A percentile compares a stretch with the other conserved stretches of the same genome.
These are phyloP conservation scores for Pollenia labialis DNA, from an alignment of 2,888 invertebrate species.

Conservation along the genomic window DNA sequence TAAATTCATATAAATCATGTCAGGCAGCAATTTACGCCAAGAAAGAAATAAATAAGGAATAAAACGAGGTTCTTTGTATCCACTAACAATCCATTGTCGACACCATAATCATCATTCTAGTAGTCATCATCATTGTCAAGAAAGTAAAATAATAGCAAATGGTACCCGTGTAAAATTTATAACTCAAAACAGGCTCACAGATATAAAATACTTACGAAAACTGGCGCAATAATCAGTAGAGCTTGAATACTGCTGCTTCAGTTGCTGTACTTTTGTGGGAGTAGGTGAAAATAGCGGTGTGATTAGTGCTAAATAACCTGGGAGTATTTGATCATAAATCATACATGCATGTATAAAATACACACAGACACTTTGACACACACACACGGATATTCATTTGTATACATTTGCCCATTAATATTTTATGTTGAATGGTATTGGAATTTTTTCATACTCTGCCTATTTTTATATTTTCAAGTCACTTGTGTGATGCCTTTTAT, in stretches of 20 bases:
- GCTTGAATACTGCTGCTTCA: background rate
- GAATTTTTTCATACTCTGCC: background rate
- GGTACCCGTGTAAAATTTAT: slow-evolving; percentile 37
- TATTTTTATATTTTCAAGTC: background rate
- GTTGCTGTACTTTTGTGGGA: slow-evolving; percentile 18
- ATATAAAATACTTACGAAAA: slow-evolving; percentile 9
- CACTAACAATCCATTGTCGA: slow-evolving; percentile 11
- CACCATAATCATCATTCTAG: slow-evolving; percentile 4
- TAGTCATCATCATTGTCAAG: slow-evolving; percentile 43
- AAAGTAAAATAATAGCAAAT: slow-evolving; percentile 47
- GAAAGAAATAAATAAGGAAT: slow-evolving; percentile 3
- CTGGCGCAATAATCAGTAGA: background rate
- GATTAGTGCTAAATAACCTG: slow-evolving; percentile 59
- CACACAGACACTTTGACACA: background rate
- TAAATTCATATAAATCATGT: slow-evolving; percentile 40
- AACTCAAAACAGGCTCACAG: slow-evolving; percentile 2
- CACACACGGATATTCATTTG: background rate
- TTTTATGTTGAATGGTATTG: slow-evolving; percentile 11
- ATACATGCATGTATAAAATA: background rate
- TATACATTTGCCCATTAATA: background rate
- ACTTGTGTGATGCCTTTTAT: background rate
- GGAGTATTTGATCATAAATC: slow-evolving; percentile 63
- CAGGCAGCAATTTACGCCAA: slow-evolving; percentile 28
- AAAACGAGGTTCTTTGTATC: background rate
- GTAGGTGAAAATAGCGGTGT: slow-evolving; percentile 52